Base-by-base conservation (phyloP, 2,113 vertebrate genomes). In the Gymnogyps californianus region DNA sequence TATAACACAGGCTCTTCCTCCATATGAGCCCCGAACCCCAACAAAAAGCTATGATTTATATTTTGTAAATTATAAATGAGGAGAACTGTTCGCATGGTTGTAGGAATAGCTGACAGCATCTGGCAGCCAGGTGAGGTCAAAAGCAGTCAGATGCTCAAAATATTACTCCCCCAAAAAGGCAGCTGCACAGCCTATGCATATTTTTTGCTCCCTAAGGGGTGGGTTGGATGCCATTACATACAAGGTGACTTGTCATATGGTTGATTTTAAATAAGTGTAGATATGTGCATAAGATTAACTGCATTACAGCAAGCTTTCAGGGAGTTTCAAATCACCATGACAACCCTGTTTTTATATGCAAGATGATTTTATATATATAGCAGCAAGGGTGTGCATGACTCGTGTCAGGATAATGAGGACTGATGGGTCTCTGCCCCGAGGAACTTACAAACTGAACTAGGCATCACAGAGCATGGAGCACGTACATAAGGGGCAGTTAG, bases 291-390 rank as follows among this genome's bases (percentile, higher is more conserved):
- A 44, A 89, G 91, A 95, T 92, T 54, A 86, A 79, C 87, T 78
- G 93, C 94, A 94, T 92, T 95, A 87, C 40, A 86, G 92, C 72
- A 36, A 65, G 90, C 78, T 92, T 94, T 75, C 79, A n/a, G 59
- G 42, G 64, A 91, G 91, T 64, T 97, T 91, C 54, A 88, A 72
- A 81, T 94, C 96, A 88, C 90, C 94, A 94, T 97, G 93, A 90
- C 96, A 96, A 93, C 89, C 25, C 36, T 24, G 78, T 6, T 28
- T 65, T 88, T 93, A 79, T n/a, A 87, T 38, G 66, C 93, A 85
- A 69, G 81, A 93, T 65, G 46, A 59, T 92, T 84, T 79, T 79
- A 90, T 79, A 87, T 44, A 84, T 52, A 88, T 26, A 90, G 32
- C 59, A 47, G 76, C 55, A 61, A 52, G 87, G 55, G 55, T 38